Conservation (phyloP, 2,797 vertebrate species). For the Novumbra hubbsi region DNA sequence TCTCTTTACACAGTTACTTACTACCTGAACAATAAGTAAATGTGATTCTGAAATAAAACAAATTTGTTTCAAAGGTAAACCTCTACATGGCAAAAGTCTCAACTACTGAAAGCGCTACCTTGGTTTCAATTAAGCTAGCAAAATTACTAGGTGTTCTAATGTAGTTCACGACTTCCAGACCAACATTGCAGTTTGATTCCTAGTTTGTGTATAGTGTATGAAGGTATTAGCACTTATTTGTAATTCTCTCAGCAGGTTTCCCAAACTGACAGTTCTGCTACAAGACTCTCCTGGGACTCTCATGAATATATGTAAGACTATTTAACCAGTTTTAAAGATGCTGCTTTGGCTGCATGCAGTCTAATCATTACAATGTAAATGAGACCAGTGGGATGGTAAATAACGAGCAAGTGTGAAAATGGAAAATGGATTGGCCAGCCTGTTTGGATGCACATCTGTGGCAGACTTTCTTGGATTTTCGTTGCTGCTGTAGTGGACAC, state of each 20-base stretch:
- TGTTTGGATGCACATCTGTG: slow-evolving; percentile 51
- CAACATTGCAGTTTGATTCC: slow-evolving; percentile 7
- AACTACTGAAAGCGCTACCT: too few relatives aligned
- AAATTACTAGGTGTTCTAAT: too few relatives aligned
- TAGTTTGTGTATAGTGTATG: slow-evolving; percentile 8
- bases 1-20: too few relatives aligned
- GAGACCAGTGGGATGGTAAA: slow-evolving; percentile 61
- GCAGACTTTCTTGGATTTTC: slow-evolving; percentile 43
- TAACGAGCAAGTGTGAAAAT: slow-evolving; percentile 61
- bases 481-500: slow-evolving; percentile 31
- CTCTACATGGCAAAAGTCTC: too few relatives aligned
- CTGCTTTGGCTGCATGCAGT: slow-evolving; percentile 62
- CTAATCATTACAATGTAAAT: slow-evolving; percentile 70
- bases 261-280: slow-evolving; percentile 49
- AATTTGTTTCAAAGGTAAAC: too few relatives aligned
- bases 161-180: too few relatives aligned
- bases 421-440: slow-evolving; percentile 53
- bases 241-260: slow-evolving; percentile 31
- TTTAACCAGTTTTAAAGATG: slow-evolving; percentile 60
- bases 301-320: slow-evolving; percentile 69
- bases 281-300: slow-evolving; percentile 56
- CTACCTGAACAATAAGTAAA: too few relatives aligned
- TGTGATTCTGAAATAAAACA: too few relatives aligned
- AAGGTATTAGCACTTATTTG: slow-evolving; percentile 34
- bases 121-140: too few relatives aligned